Conservation (phyloP, 2,888 invertebrate species). For the Ametastegia equiseti region DNA sequence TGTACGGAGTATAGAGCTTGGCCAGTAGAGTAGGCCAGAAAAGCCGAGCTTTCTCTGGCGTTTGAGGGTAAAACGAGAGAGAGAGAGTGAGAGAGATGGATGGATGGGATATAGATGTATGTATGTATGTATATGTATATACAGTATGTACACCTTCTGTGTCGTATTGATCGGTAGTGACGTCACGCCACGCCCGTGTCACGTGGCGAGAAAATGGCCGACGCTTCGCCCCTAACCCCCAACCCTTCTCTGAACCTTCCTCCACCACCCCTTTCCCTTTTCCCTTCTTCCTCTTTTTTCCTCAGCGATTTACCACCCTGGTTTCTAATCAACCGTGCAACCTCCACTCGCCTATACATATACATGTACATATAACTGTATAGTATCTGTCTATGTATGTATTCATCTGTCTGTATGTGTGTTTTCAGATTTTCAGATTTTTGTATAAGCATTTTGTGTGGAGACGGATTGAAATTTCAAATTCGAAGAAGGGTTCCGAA, state of each 20-base stretch:
- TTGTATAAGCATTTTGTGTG: too few relatives aligned
- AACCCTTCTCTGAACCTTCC: slow-evolving; percentile 31
- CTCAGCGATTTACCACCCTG: neutral
- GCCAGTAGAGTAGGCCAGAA: slow-evolving; percentile 43
- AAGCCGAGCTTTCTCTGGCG: slow-evolving; percentile 17
- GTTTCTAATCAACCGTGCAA: neutral
- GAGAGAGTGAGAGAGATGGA: slow-evolving; percentile 42
- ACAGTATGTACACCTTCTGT: slow-evolving; percentile 56
- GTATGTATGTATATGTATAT: neutral
- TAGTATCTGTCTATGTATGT: neutral
- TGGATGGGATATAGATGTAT: slow-evolving; percentile 30
- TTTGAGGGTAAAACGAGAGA: slow-evolving; percentile 27
- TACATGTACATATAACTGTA: neutral
- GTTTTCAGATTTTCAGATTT: too few relatives aligned
- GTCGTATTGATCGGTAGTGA: slow-evolving; percentile 73
- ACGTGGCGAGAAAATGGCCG: slow-evolving; percentile 72
- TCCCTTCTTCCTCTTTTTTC: neutral
- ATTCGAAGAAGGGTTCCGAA: too few relatives aligned
- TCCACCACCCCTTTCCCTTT: neutral
- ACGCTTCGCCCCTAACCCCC: slow-evolving; percentile 51
- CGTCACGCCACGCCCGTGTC: slow-evolving; percentile 74
- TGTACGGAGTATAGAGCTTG: neutral
- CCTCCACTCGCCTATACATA: neutral
- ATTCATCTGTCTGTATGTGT: too few relatives aligned
- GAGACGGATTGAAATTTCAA: too few relatives aligned